Percentiles rank a stretch among this genome's conserved stretches.
These are phyloP conservation scores for Maconellicoccus hirsutus DNA, from an alignment of 1,140 invertebrate genomes.

Conservation along the genomic window DNA sequence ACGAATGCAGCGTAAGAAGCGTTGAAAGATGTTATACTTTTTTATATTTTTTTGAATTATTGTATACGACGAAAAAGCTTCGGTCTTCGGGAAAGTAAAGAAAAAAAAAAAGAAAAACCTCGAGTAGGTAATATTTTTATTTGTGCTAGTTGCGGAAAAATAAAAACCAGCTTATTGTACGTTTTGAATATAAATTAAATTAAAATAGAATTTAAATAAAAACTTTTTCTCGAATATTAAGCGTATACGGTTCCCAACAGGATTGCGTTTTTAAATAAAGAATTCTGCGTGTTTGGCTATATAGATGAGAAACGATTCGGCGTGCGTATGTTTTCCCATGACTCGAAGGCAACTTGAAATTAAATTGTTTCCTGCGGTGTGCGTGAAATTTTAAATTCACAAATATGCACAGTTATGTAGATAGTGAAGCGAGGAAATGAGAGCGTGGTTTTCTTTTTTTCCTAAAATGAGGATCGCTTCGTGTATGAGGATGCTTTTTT, in stretches of 20 bases:
- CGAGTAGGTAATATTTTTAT: background rate
- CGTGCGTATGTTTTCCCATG: background rate
- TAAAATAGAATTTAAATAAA: background rate
- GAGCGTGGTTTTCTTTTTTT: too few relatives aligned
- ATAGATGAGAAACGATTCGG: background rate
- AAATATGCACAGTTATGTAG: background rate
- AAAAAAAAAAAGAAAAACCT: background rate
- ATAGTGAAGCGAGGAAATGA: too few relatives aligned
- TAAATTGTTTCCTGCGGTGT: background rate
- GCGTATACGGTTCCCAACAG: background rate
- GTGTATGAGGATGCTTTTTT: too few relatives aligned
- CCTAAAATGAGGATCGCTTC: too few relatives aligned
- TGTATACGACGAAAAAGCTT: too few relatives aligned
- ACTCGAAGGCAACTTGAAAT: background rate
- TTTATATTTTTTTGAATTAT: background rate
- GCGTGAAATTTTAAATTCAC: background rate
- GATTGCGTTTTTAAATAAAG: slow-evolving; percentile 7
- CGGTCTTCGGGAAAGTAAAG: too few relatives aligned
- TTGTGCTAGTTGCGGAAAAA: background rate
- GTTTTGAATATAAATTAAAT: slow-evolving; percentile 10
- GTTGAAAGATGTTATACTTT: slow-evolving; percentile 1
- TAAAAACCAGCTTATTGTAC: background rate
- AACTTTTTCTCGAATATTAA: slow-evolving; percentile 10
- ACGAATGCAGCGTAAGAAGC: background rate
- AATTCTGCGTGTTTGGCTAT: background rate